phyloP scores from a whole-genome alignment of 2,113 vertebrate genomes.

The Vombatus ursinus region DNA sequence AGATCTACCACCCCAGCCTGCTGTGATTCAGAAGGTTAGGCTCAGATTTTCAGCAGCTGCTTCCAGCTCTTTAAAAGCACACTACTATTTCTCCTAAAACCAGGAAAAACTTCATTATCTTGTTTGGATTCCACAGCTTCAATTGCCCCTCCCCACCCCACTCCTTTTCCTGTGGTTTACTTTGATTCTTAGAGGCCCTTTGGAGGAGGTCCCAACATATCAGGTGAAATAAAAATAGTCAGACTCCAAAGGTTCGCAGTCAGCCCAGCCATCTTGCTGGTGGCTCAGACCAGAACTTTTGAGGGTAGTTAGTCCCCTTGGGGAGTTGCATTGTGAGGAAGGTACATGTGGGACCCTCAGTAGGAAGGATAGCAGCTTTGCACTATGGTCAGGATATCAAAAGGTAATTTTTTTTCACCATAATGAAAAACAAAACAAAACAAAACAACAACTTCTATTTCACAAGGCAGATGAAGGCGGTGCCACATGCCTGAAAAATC shows the following conservation, averaged over 20 bases:
- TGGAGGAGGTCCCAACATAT: conserved; percentile 70
- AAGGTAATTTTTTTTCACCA: conserved; percentile 60
- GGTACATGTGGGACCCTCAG: conserved; percentile 63
- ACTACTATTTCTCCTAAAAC: not conserved
- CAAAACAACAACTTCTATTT: conserved; percentile 8
- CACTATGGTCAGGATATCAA: conserved; percentile 61
- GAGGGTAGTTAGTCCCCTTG: conserved; percentile 62
- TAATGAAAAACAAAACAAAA: conserved; percentile 4
- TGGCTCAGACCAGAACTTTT: conserved; percentile 77
- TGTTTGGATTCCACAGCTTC: conserved; percentile 67
- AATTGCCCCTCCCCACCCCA: not conserved
- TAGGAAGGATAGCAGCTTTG: conserved; percentile 64
- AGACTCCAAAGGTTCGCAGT: conserved; percentile 64
- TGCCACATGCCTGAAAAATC: conserved; percentile 62
- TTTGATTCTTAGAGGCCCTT: conserved; percentile 71
- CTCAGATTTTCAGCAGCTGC: not conserved
- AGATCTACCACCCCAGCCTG: not conserved
- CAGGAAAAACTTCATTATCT: not conserved
- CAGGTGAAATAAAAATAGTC: conserved; percentile 70
- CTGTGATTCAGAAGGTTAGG: not conserved
- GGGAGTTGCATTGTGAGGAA: conserved; percentile 28
- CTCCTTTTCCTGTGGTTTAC: conserved; percentile 75
- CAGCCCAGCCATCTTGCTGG: conserved; percentile 64
- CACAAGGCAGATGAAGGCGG: conserved; percentile 52
- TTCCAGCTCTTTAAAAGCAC: not conserved